These are phyloP conservation scores for Heliopora coerulea DNA, from an alignment of 92 coral and sea anemone species.

Conservation along the genomic window DNA sequence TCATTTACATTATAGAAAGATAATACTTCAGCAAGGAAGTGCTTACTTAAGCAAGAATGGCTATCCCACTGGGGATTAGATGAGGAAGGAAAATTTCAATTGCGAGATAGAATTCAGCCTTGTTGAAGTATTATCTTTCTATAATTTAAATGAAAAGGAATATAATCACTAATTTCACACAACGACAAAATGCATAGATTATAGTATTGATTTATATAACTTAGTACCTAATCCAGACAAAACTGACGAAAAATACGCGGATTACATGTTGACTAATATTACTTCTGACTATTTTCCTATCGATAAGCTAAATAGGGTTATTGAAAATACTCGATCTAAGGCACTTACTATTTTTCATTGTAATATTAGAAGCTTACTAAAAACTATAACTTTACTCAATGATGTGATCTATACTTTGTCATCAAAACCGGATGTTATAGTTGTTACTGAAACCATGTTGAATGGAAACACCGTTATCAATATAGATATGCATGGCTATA, in stretches of 20 bases:
- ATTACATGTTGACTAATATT: slow-evolving; percentile 39
- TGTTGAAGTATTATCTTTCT: slow-evolving; percentile 8
- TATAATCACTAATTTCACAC: neutral
- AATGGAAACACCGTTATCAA: slow-evolving; percentile 42
- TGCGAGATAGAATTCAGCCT: too few relatives aligned
- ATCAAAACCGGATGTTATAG: slow-evolving; percentile 37
- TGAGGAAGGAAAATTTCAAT: too few relatives aligned
- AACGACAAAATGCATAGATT: neutral
- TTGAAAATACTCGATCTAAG: slow-evolving; percentile 17
- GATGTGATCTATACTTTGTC: slow-evolving; percentile 21
- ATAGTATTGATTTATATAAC: slow-evolving; percentile 44
- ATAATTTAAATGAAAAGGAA: neutral
- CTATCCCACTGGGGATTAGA: too few relatives aligned
- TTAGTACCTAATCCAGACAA: slow-evolving; percentile 55
- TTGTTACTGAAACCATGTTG: slow-evolving; percentile 54
- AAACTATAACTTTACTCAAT: slow-evolving; percentile 31
- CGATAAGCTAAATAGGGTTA: slow-evolving; percentile 25
- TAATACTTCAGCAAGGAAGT: too few relatives aligned
- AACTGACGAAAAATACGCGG: slow-evolving; percentile 51
- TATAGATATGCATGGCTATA: slow-evolving; percentile 45
- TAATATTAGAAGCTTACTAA: slow-evolving; percentile 52
- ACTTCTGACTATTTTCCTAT: slow-evolving; percentile 38
- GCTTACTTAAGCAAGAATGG: too few relatives aligned
- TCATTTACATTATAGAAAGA: too few relatives aligned
- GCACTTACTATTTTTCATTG: slow-evolving; percentile 42